Evolutionary conservation across 1,140 invertebrate genomes (phyloP).

Genomic region (Diprion similis): DNA sequence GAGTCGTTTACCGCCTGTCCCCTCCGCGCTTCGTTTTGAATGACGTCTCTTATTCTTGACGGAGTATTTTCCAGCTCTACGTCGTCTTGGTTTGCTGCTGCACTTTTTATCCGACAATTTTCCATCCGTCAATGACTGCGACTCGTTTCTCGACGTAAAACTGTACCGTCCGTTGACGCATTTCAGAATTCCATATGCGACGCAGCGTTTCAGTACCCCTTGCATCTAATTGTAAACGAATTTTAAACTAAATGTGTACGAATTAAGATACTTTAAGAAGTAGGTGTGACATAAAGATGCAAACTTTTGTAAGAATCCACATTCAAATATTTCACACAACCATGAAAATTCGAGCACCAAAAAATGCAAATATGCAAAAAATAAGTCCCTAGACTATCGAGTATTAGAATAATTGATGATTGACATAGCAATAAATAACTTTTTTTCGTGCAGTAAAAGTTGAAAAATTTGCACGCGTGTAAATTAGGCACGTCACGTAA

Average conservation of each 20-base stretch:
- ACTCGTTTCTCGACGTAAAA: not conserved
- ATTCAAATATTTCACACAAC: no score
- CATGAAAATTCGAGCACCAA: no score
- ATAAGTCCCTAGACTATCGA: no score
- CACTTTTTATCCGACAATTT: not conserved
- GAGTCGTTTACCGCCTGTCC: not conserved
- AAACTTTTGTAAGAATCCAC: no score
- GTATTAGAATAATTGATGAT: no score
- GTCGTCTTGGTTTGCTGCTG: not conserved
- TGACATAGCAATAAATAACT: no score
- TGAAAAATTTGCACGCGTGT: not conserved
- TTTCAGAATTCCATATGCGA: conserved; percentile 23
- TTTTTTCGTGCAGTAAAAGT: not conserved
- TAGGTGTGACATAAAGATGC: not conserved
- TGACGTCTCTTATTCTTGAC: not conserved
- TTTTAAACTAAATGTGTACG: no score
- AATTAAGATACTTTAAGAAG: conserved; percentile 6
- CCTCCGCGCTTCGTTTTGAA: not conserved
- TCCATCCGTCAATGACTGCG: no score
- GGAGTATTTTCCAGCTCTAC: not conserved
- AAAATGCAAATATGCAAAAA: no score
- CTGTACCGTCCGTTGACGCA: conserved; percentile 19
- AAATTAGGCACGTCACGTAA: not conserved
- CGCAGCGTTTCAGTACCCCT: conserved; percentile 21
- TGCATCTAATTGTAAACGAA: no score